A percentile compares a stretch with the other conserved stretches of the same genome.
Evolutionary conservation across 2,888 invertebrate genomes (phyloP).

Genomic region (Bombylius discolor): DNA sequence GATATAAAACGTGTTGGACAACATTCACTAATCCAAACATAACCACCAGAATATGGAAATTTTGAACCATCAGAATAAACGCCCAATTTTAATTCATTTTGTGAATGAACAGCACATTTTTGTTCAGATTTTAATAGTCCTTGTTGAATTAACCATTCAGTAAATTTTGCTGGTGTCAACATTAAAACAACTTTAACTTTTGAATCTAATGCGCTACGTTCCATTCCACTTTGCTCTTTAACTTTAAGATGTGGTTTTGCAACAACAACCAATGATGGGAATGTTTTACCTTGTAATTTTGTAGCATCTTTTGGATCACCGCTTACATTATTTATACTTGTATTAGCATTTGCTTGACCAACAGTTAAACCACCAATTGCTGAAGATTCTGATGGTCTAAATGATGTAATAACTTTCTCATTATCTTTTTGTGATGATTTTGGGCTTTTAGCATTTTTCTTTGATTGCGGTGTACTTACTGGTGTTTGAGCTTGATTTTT

Average conservation of each 20-base stretch:
- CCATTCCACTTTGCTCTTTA: conserved; percentile 47
- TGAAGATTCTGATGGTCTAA: conserved; percentile 56
- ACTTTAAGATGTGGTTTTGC: conserved; percentile 66
- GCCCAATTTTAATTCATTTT: conserved; percentile 60
- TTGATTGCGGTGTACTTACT: not conserved
- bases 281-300: conserved; percentile 65
- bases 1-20: conserved; percentile 76
- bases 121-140: conserved; percentile 70
- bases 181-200: conserved; percentile 73
- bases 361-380: conserved; percentile 60
- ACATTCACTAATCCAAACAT: conserved; percentile 83
- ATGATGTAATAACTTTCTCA: conserved; percentile 31
- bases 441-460: conserved; percentile 1
- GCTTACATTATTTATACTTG: conserved; percentile 39
- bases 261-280: conserved; percentile 72
- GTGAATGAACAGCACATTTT: conserved; percentile 55
- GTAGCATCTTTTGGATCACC: conserved; percentile 62
- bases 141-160: conserved; percentile 81
- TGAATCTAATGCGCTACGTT: conserved; percentile 53
- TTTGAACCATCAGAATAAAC: conserved; percentile 78
- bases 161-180: conserved; percentile 70
- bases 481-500: not conserved
- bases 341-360: conserved; percentile 42
- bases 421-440: conserved; percentile 26
- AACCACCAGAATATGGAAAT: conserved; percentile 78